A percentile compares a stretch with the other conserved stretches of the same genome.
Evolutionary conservation across 2,888 invertebrate species (phyloP).

Genomic region (Anthophora plumipes): DNA sequence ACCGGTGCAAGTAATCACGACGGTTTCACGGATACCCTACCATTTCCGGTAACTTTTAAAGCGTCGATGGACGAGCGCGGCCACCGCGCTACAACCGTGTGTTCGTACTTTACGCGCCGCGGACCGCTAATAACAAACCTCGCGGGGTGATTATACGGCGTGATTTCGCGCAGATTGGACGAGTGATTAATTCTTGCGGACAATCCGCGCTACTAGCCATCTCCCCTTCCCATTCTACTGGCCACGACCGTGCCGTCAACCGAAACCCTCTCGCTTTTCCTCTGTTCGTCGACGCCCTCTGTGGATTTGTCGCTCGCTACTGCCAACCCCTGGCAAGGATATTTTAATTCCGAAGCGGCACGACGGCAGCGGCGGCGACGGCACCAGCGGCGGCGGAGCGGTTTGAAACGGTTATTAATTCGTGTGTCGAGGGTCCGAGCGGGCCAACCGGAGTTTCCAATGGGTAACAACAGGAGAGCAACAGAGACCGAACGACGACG

Average conservation of each 20-base stretch:
- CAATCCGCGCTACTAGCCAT: constrained; percentile 59
- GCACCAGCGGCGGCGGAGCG: constrained; percentile 58
- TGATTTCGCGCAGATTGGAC: constrained; percentile 75
- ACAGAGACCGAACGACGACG: constrained; percentile 57
- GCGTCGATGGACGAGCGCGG: background rate
- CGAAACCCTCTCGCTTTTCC: constrained; percentile 27
- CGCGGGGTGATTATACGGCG: constrained; percentile 71
- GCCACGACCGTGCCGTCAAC: constrained; percentile 36
- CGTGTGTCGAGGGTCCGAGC: constrained; percentile 67
- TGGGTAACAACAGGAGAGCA: constrained; percentile 11
- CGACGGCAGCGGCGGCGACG: constrained; percentile 37
- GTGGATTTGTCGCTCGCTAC: constrained; percentile 53
- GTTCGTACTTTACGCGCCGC: constrained; percentile 37
- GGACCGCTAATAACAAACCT: constrained; percentile 71
- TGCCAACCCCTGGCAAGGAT: constrained; percentile 66
- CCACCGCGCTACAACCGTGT: background rate
- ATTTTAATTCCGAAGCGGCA: constrained; percentile 77
- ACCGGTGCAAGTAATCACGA: background rate
- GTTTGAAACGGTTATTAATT: constrained; percentile 81
- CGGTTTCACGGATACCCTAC: background rate
- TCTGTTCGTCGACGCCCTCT: constrained; percentile 39
- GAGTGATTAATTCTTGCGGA: constrained; percentile 76
- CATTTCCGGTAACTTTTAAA: constrained; percentile 37
- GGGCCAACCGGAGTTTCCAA: constrained; percentile 28
- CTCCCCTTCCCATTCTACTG: constrained; percentile 1